Evolutionary conservation across 2,113 vertebrate genomes (phyloP), one percentile per base, ranked within the genome.

Genomic region (Acrocephalus arundinaceus): DNA sequence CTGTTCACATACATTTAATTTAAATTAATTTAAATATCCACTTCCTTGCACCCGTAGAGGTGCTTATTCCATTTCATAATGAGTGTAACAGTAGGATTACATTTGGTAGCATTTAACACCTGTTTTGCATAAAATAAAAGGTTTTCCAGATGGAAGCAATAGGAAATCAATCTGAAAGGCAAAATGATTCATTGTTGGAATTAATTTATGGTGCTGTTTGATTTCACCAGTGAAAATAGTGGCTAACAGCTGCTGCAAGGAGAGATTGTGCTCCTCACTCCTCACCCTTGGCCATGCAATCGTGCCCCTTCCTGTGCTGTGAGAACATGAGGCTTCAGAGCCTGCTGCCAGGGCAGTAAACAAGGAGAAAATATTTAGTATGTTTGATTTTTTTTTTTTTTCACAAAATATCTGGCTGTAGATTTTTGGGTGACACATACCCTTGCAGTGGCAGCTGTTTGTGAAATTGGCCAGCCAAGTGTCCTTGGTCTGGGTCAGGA

Each of bases 41-140:
- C 20, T 71, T 80, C 39, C 48, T 91, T 79, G n/a, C 14, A 46
- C 68, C 30, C 41, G 15, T 86, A 24, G 65, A 68, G 51, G 39
- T 86, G 35, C 21, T 81, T 77, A 63, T 86, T 93, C 21, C 6
- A 15, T 73, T 92, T 86, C 43, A 35, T 7, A 59, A 27, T 7
- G 20, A 87, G 7, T 25, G 23, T 22, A 76, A 61, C 22, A 45
- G 49, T 49, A 65, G 30, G 27, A 71, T 80, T 62, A 70, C 30
- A 71, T 88, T 79, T 83, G 51, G 63, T 90, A 71, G 48, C 6
- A 3, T 88, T 90, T 90, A 86, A 71, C 67, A 91, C 59, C 59
- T 93, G 16, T 58, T 93, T 94, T 96, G 51, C 72, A 80, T 88
- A 90, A 95, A 93, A 94, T 59, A 80, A 88, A 96, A 67, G 59